Evolutionary conservation across 2,888 invertebrate genomes (phyloP), one percentile per base, ranked within the genome.

Genomic region (Mamestra brassicae): DNA sequence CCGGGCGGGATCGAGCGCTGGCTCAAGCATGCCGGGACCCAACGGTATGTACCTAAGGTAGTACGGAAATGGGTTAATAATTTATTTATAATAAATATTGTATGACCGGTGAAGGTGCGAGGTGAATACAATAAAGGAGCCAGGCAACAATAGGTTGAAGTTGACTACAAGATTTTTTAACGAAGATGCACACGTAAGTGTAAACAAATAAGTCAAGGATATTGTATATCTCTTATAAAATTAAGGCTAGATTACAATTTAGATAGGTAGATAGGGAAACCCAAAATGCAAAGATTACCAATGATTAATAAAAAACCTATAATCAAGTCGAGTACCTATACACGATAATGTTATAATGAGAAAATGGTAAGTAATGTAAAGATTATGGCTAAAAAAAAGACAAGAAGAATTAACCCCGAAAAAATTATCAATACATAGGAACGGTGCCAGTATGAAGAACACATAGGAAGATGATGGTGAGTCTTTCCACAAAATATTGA

Each of bases 21-120:
- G 90, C 95, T 96, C 78, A 95, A 88, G 86, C 95, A 96, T 76
- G 95, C 96, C 52, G 95, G 95, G 67, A 96, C 96, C 96, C 96
- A 97, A 90, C 95, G 95, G 90, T 96, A 96, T 92, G 95, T 95
- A 86, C 96, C 96, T 96, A 89, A 15, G 90, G 47, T 34, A 52
- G 3, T 13, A 50, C 26, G 26, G 50, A 0, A 45, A 15, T 26
- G 8, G 15, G 11, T 65, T 45, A 85, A 38, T 60, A 11, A 38
- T 52, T 50, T 50, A 0, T 26, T 36, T 54, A 13, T 13, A 47
- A n/a, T n/a, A 2, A 13, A 15, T 4, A 26, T 15, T n/a, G 7
- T 42, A 61, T 61, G 45, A 36, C 6, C 13, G 26, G 45, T 11
- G 34, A 77, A 61, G 5, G 11, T 26, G 26, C 26, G 26, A 26